Conservation (phyloP, 2,113 vertebrate genomes). For the Oncorhynchus keta region DNA sequence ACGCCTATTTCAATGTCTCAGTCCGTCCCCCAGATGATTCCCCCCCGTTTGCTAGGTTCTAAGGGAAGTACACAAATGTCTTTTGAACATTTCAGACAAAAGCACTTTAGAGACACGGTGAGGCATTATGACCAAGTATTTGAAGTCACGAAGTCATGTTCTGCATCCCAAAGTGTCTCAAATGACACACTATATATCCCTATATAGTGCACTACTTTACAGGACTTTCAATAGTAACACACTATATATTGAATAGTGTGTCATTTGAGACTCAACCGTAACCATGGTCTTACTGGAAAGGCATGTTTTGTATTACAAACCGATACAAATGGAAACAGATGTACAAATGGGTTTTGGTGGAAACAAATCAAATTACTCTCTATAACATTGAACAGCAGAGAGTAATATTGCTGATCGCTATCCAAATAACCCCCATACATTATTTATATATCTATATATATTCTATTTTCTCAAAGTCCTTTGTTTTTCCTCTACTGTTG, state of each 20-base stretch:
- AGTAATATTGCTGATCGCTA: conserved; percentile 16
- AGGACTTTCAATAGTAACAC: too few relatives aligned
- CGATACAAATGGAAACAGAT: conserved; percentile 54
- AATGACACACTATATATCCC: too few relatives aligned
- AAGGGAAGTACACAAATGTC: neutral
- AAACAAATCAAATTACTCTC: conserved; percentile 28
- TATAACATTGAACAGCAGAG: conserved; percentile 13
- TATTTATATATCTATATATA: too few relatives aligned
- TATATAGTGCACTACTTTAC: neutral
- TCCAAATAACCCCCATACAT: conserved; percentile 8
- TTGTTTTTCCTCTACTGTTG: neutral
- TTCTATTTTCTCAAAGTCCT: neutral
- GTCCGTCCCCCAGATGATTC: neutral
- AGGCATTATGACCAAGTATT: conserved; percentile 16
- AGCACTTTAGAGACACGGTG: conserved; percentile 6
- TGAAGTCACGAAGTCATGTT: neutral
- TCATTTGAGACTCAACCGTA: too few relatives aligned
- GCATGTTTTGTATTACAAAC: conserved; percentile 8
- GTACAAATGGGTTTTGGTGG: conserved; percentile 15
- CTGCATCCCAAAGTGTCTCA: neutral
- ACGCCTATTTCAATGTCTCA: neutral
- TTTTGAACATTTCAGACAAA: conserved; percentile 1
- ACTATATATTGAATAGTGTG: too few relatives aligned
- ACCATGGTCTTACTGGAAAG: neutral
- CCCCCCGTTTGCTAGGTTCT: neutral